Conservation (phyloP, 2,797 vertebrate genomes). For the Amblyraja radiata region DNA sequence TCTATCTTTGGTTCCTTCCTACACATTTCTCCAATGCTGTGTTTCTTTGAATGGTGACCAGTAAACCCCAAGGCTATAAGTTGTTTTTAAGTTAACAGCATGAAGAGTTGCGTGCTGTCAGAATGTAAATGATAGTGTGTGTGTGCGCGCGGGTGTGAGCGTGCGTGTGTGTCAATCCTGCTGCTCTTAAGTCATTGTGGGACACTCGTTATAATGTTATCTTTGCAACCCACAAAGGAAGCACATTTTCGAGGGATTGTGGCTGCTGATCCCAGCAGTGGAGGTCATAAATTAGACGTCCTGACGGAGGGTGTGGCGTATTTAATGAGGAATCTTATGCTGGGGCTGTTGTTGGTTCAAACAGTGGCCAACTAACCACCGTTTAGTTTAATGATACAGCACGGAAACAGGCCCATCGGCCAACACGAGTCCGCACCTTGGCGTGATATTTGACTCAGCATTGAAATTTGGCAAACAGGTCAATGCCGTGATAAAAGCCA, state of each 20-base stretch:
- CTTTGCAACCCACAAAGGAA: background rate
- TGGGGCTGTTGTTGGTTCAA: background rate
- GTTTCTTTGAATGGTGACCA: background rate
- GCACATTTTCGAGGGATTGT: slow-evolving; percentile 4
- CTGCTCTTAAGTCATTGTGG: background rate
- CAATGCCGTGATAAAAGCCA: too few relatives aligned
- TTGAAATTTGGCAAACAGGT: too few relatives aligned
- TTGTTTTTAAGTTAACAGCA: background rate
- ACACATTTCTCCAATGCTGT: background rate
- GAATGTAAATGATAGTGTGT: background rate
- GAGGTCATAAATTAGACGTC: slow-evolving; percentile 2
- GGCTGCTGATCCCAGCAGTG: background rate
- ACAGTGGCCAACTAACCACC: background rate
- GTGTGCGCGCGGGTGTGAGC: too few relatives aligned
- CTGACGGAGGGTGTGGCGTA: background rate
- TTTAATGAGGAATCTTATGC: background rate
- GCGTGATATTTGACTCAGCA: too few relatives aligned
- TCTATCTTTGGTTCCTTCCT: too few relatives aligned
- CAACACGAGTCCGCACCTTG: too few relatives aligned
- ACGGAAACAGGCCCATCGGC: too few relatives aligned
- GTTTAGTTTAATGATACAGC: too few relatives aligned
- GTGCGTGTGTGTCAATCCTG: background rate
- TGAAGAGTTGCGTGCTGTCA: slow-evolving; percentile 10
- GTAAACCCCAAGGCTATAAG: background rate
- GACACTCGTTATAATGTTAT: background rate